Conservation (phyloP, 2,113 vertebrate genomes). For the Prolemur simus region DNA sequence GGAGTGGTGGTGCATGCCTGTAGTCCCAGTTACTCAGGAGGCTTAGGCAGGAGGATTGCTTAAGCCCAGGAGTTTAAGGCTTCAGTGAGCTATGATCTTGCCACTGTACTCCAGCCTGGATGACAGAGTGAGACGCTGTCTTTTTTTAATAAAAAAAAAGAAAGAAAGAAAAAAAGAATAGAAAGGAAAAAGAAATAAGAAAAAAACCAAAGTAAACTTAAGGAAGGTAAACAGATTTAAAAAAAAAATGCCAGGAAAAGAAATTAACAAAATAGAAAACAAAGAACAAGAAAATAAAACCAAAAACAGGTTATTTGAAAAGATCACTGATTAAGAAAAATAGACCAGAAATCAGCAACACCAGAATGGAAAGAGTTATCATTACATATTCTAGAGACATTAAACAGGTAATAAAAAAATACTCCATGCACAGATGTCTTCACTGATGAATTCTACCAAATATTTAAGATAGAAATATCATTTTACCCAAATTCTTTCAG, state of each 20-base stretch:
- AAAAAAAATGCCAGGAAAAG: background rate
- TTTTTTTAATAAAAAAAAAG: too few species aligned
- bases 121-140: too few species aligned
- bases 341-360: background rate
- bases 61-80: too few species aligned
- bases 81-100: too few species aligned
- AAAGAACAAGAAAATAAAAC: background rate
- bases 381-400: background rate
- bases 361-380: background rate
- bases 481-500: background rate
- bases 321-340: background rate
- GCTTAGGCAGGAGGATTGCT: too few species aligned
- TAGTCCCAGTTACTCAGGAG: too few species aligned
- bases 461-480: background rate
- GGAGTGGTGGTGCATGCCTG: too few species aligned
- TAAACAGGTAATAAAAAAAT: background rate
- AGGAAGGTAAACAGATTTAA: background rate
- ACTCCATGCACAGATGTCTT: background rate
- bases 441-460: background rate
- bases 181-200: too few species aligned
- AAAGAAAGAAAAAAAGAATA: too few species aligned
- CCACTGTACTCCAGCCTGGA: too few species aligned
- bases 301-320: background rate
- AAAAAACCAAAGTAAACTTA: background rate
- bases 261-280: background rate